phyloP scores from a whole-genome alignment of 2,888 invertebrate genomes.

The Dasypolia templi region DNA sequence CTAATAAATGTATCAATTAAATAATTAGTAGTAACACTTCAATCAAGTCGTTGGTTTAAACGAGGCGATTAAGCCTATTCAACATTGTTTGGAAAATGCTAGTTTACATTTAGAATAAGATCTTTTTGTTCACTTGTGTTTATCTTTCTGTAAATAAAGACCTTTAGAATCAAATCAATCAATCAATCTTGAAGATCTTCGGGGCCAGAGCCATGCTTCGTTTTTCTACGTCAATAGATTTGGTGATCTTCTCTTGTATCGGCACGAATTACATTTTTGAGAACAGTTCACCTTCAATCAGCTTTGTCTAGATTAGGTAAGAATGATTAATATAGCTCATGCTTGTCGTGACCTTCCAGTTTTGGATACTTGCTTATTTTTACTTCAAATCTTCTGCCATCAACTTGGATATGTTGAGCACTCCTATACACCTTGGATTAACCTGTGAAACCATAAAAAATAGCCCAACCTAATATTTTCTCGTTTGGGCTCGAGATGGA shows the following conservation, averaged over 20 bases:
- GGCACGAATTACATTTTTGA: not conserved
- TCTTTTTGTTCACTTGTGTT: no score
- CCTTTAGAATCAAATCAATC: no score
- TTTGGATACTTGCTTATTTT: not conserved
- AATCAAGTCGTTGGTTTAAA: no score
- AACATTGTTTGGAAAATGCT: no score
- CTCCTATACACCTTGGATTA: not conserved
- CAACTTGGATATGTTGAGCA: no score
- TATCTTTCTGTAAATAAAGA: no score
- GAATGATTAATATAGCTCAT: not conserved
- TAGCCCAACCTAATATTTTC: slow-evolving; percentile 22
- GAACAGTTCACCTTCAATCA: not conserved
- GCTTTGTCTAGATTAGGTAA: not conserved
- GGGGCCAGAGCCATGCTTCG: not conserved
- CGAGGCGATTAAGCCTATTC: no score
- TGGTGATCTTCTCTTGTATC: not conserved
- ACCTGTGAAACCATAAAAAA: slow-evolving; percentile 12
- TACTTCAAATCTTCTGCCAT: not conserved
- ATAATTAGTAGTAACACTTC: no score
- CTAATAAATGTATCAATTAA: no score
- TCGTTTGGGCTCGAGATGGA: slow-evolving; percentile 46
- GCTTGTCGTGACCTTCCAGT: not conserved
- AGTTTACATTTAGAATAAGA: no score
- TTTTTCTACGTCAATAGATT: not conserved
- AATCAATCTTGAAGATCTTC: not conserved